phyloP scores from a whole-genome alignment of 1,140 invertebrate genomes.

The Heliconius hermathena region DNA sequence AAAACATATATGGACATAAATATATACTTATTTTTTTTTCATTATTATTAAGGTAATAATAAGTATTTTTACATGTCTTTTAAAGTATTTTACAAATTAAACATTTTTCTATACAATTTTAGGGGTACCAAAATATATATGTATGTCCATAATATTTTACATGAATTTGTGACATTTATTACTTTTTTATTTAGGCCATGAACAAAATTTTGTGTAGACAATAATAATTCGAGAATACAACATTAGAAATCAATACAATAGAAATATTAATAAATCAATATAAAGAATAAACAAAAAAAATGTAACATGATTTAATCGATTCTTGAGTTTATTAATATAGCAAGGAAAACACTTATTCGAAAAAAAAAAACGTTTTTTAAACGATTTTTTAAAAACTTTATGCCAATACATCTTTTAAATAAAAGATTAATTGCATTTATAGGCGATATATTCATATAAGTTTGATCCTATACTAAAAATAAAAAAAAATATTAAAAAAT shows the following conservation, averaged over 20 bases:
- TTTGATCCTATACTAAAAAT: neutral
- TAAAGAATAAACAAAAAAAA: neutral
- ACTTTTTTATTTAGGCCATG: neutral
- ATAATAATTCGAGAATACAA: neutral
- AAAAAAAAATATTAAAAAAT: neutral
- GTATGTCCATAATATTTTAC: neutral
- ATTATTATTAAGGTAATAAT: too few relatives aligned
- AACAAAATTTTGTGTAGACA: neutral
- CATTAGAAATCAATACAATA: neutral
- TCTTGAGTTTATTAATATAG: neutral
- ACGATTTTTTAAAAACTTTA: neutral
- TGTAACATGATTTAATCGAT: neutral
- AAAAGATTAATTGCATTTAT: slow-evolving; percentile 4
- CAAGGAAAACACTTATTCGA: neutral
- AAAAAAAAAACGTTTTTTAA: neutral
- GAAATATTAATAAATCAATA: neutral
- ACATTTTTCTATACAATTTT: neutral
- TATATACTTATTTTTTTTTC: neutral
- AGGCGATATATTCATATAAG: neutral
- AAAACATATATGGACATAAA: neutral
- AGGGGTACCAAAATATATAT: neutral
- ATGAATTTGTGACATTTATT: neutral
- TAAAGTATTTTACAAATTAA: too few relatives aligned
- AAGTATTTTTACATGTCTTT: too few relatives aligned
- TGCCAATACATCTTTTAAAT: neutral